These are phyloP conservation scores for Enteromius mattozi DNA, from an alignment of 2,797 vertebrate genomes.

Conservation along the genomic window DNA sequence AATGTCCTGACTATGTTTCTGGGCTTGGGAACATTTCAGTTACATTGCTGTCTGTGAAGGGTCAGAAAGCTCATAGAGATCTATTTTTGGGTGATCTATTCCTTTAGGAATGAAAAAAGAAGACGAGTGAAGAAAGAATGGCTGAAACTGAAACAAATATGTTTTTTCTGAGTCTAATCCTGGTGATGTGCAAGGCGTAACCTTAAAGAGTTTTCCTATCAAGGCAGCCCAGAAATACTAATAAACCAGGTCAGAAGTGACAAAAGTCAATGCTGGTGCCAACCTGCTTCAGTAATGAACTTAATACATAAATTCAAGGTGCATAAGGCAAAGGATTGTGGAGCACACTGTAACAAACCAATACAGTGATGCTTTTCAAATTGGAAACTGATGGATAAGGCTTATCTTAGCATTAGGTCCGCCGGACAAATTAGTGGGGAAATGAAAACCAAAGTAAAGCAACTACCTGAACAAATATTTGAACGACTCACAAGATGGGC, in stretches of 20 bases:
- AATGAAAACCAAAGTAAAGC: background rate
- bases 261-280: background rate
- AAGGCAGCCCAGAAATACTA: background rate
- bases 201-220: background rate
- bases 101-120: too few relatives aligned
- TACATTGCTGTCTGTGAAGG: too few relatives aligned
- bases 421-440: background rate
- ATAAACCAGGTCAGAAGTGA: background rate
- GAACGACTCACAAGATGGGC: background rate
- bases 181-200: background rate
- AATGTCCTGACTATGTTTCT: too few relatives aligned
- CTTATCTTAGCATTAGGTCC: background rate
- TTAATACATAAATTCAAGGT: background rate
- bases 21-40: too few relatives aligned
- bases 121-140: background rate
- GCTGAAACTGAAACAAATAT: too few relatives aligned
- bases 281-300: background rate
- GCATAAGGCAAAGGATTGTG: background rate
- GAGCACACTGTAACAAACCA: background rate
- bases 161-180: too few relatives aligned
- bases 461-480: constrained; percentile 11
- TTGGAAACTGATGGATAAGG: background rate
- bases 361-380: background rate
- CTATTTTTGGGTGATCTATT: too few relatives aligned
- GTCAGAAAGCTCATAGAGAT: too few relatives aligned